Conservation (phyloP, 1,140 invertebrate genomes). For the Heterodera schachtii region DNA sequence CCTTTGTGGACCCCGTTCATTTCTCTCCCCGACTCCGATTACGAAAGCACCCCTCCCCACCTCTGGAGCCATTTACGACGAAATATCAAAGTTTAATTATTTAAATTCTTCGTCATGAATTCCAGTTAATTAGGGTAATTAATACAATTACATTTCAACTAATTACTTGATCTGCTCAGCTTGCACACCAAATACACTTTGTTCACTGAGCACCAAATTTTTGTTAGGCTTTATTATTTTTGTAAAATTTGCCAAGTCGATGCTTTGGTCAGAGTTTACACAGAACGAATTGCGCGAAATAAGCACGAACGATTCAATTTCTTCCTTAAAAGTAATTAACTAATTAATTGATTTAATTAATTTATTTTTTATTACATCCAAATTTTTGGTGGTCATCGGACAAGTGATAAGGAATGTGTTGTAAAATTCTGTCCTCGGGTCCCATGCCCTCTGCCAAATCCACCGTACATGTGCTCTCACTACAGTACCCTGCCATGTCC, state of each 20-base stretch:
- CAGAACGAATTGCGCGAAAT: slow-evolving; percentile 21
- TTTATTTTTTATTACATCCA: slow-evolving; percentile 28
- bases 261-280: slow-evolving; percentile 1
- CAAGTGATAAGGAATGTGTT: slow-evolving; percentile 59
- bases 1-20: too few relatives aligned
- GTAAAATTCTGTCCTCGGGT: slow-evolving; percentile 59
- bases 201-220: not conserved
- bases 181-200: not conserved
- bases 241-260: slow-evolving; percentile 11
- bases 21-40: too few relatives aligned
- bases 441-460: slow-evolving; percentile 62
- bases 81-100: not conserved
- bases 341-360: not conserved
- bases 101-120: too few relatives aligned
- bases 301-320: not conserved
- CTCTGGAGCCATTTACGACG: too few relatives aligned
- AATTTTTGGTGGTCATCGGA: slow-evolving; percentile 43
- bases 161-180: slow-evolving; percentile 2
- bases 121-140: slow-evolving; percentile 4
- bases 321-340: not conserved
- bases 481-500: slow-evolving; percentile 4
- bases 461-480: slow-evolving; percentile 33
- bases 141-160: not conserved
- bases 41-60: too few relatives aligned
- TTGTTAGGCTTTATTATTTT: not conserved